phyloP scores from a whole-genome alignment of 1,140 invertebrate species.

The Pollicipes pollicipes region DNA sequence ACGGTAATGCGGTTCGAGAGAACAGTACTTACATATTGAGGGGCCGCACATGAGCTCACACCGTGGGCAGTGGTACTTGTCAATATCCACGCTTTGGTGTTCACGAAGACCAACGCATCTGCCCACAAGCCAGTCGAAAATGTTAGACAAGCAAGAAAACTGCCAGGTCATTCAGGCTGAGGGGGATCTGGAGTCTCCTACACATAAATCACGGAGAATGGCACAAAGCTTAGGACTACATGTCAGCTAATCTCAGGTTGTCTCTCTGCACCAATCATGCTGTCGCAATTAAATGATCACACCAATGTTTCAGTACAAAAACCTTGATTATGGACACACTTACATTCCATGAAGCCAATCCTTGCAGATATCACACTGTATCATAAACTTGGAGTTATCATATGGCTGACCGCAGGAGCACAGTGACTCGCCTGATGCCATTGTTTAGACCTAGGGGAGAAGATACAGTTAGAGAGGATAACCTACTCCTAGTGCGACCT shows the following conservation, averaged over 20 bases:
- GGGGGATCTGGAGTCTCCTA: no score
- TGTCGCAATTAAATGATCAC: no score
- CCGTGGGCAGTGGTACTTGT: slow-evolving; percentile 71
- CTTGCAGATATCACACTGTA: slow-evolving; percentile 73
- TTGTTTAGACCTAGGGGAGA: neutral
- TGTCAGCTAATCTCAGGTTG: no score
- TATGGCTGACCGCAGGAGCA: neutral
- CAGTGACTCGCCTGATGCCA: neutral
- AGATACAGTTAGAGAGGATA: no score
- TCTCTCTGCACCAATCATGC: no score
- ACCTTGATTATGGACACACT: neutral
- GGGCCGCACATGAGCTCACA: slow-evolving; percentile 53
- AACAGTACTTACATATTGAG: slow-evolving; percentile 59
- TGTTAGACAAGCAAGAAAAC: slow-evolving; percentile 9
- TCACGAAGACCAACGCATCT: slow-evolving; percentile 66
- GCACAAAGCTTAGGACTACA: no score
- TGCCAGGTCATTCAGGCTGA: neutral
- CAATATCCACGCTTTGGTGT: slow-evolving; percentile 59
- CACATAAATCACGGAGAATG: no score
- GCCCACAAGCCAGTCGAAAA: slow-evolving; percentile 25
- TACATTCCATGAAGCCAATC: slow-evolving; percentile 78
- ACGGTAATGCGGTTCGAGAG: no score
- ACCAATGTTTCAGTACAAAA: no score
- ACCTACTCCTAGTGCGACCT: no score
- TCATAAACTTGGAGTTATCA: slow-evolving; percentile 45